These are phyloP conservation scores for Tetropium fuscum DNA, from an alignment of 2,888 invertebrate genomes.

Conservation along the genomic window DNA sequence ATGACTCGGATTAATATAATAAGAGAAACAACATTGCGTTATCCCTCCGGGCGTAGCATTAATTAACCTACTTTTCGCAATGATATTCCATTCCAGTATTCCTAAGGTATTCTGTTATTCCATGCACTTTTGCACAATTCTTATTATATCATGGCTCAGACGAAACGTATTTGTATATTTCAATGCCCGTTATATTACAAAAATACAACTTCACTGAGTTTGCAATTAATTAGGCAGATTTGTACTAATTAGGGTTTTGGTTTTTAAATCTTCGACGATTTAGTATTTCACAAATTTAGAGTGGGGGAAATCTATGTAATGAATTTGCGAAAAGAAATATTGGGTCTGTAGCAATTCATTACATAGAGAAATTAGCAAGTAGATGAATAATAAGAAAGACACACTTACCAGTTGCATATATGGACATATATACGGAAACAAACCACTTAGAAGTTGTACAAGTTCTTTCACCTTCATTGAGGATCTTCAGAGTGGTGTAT, in stretches of 20 bases:
- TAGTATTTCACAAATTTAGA: no score
- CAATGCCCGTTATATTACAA: background rate
- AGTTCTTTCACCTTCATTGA: no score
- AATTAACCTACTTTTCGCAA: conserved; percentile 15
- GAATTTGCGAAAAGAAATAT: background rate
- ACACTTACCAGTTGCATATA: no score
- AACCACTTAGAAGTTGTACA: no score
- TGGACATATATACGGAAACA: no score
- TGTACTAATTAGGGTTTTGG: conserved; percentile 5
- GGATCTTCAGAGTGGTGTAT: no score
- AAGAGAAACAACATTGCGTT: conserved; percentile 6
- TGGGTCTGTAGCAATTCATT: no score
- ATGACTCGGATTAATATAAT: conserved; percentile 15
- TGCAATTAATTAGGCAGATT: conserved; percentile 7
- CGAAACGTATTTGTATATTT: background rate
- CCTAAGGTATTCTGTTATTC: background rate
- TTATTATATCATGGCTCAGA: background rate
- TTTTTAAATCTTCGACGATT: conserved; percentile 3
- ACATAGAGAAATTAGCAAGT: no score
- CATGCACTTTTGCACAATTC: background rate
- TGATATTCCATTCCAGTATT: background rate
- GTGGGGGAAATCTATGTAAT: background rate
- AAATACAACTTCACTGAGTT: background rate
- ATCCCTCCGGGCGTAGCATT: conserved; percentile 8
- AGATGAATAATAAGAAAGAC: no score